phyloP scores from a whole-genome alignment of 2,113 vertebrate species.

The Sorex fumeus region DNA sequence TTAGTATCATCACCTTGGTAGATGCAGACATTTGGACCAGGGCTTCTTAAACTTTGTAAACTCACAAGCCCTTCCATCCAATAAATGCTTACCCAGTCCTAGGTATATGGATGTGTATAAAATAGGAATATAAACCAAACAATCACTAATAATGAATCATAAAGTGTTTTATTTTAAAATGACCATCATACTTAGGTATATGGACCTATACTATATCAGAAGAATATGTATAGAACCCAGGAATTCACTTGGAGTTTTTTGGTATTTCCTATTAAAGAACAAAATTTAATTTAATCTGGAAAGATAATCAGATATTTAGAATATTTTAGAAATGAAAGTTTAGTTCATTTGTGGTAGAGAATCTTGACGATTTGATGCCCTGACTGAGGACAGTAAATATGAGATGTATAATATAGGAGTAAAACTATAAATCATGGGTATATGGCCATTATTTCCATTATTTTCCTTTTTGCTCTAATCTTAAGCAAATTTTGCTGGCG shows the following conservation, averaged over 20 bases:
- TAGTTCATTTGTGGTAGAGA: not conserved
- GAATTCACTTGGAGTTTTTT: not conserved
- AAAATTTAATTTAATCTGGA: constrained; percentile 9
- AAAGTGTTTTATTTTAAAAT: too few species aligned
- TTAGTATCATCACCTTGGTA: not conserved
- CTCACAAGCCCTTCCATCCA: too few species aligned
- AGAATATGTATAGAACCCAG: not conserved
- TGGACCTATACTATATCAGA: not conserved
- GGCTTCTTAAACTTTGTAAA: too few species aligned
- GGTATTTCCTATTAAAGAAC: not conserved
- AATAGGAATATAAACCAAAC: too few species aligned
- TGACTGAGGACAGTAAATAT: not conserved
- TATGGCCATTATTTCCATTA: not conserved
- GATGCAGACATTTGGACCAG: too few species aligned
- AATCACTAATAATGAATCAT: too few species aligned
- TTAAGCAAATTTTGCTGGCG: not conserved
- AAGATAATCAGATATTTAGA: not conserved
- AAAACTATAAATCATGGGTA: not conserved
- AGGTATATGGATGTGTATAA: too few species aligned
- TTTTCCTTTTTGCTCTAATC: not conserved
- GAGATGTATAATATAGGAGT: not conserved
- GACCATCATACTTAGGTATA: too few species aligned
- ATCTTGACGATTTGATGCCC: not conserved
- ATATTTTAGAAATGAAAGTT: not conserved
- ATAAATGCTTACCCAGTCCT: too few species aligned